phyloP scores from a whole-genome alignment of 2,888 invertebrate genomes.

The Tipula lateralis region DNA sequence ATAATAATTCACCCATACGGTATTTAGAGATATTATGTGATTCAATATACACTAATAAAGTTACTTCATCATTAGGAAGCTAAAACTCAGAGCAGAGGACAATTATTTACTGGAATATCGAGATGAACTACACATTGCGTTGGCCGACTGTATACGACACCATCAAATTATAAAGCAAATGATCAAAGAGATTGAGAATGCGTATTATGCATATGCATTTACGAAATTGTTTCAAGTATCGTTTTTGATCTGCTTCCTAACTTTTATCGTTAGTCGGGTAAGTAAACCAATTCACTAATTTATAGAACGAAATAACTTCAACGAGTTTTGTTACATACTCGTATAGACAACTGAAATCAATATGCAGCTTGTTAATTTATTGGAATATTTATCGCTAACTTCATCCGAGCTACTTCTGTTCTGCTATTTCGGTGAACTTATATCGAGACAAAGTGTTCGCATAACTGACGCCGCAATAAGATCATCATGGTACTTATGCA shows the following conservation, averaged over 20 bases:
- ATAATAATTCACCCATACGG: background rate
- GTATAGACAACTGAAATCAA: slow-evolving; percentile 32
- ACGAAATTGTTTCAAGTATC: slow-evolving; percentile 43
- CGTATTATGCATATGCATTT: slow-evolving; percentile 44
- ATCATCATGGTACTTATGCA: slow-evolving; percentile 42
- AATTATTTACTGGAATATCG: slow-evolving; percentile 31
- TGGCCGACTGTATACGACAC: slow-evolving; percentile 41
- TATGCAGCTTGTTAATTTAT: slow-evolving; percentile 38
- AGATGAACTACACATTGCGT: slow-evolving; percentile 36
- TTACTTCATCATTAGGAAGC: background rate
- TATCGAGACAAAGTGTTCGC: slow-evolving; percentile 39
- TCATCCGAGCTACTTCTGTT: slow-evolving; percentile 42
- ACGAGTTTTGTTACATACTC: background rate
- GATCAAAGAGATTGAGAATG: slow-evolving; percentile 41
- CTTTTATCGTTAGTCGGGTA: slow-evolving; percentile 44
- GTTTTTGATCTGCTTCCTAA: slow-evolving; percentile 43
- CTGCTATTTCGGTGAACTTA: slow-evolving; percentile 42
- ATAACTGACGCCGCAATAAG: slow-evolving; percentile 42
- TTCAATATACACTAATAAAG: too few species aligned
- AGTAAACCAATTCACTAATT: too few species aligned
- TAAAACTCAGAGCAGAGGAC: background rate
- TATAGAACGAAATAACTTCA: too few species aligned
- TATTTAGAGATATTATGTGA: background rate
- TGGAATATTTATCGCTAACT: slow-evolving; percentile 41
- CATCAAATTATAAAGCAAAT: slow-evolving; percentile 43